Base-by-base conservation (phyloP, 2,888 invertebrate species). In the Lasioglossum zephyrum region DNA sequence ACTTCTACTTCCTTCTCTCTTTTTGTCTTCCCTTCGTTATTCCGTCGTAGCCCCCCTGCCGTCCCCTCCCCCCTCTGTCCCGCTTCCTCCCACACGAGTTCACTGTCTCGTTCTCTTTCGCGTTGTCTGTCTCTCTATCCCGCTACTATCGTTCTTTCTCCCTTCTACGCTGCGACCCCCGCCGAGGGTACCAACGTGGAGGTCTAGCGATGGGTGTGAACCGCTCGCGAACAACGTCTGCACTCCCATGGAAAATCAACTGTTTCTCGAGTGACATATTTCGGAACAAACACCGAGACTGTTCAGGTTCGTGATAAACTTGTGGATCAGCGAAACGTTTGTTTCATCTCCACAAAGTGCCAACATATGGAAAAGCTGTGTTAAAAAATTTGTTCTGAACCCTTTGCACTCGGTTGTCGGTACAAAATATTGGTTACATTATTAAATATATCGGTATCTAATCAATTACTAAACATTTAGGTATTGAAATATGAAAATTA, bases 181-280 rank as follows among this genome's bases (percentile, higher is more conserved):
- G 73, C 85, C 85, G 77, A 77, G 73, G 60, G 57, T 74, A 75
- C 75, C 78, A 85, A 83, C 79, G 75, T 66, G 79, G 47, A 75
- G 66, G 57, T 57, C 79, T 66, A 79, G 85, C 84, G 84, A 79
- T 76, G 85, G 84, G 76, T 69, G 76, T 73, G 85, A 84, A 84
- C 73, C 66, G 63, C 73, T 84, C 73, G 73, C 84, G 79, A 85
- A 22, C 39, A 36, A 18, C 22, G 36, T 3, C n/a, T n/a, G n/a
- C 57, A 1, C n/a, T 57, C n/a, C n/a, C n/a, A 57, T 57, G 18
- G 22, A 66, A 36, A 22, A 36, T 66, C 11, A 1, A 18, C 18
- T 39, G 18, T 39, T 18, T 1, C 18, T 4, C 18, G 3, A 3
- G 18, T 13, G 3, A 8, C 22, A 36, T 0, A 13, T 22, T 66